Percentiles rank a stretch among this genome's conserved stretches.
Conservation (phyloP, 2,113 vertebrate genomes). For the Ondatra zibethicus region DNA sequence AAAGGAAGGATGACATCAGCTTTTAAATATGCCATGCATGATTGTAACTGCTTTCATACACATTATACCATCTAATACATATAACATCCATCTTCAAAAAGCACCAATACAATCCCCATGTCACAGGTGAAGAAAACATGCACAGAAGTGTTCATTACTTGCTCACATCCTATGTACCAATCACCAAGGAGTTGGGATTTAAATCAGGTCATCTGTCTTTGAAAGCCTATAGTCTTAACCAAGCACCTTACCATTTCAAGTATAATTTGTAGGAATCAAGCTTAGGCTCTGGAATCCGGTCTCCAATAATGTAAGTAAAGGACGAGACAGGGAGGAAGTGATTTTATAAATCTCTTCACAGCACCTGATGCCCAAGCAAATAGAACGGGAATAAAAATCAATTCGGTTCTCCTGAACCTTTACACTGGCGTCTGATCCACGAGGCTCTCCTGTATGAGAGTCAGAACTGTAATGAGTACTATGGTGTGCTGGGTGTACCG, state of each 20-base stretch:
- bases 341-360: not conserved
- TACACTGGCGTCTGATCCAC: not conserved
- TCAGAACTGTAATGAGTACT: not conserved
- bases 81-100: not conserved
- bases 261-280: not conserved
- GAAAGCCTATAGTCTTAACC: not conserved
- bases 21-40: not conserved
- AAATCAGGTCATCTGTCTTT: not conserved
- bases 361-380: not conserved
- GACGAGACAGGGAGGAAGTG: not conserved
- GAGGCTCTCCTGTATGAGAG: not conserved
- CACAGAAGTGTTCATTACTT: not conserved
- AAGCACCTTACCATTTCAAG: not conserved
- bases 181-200: not conserved
- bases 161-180: not conserved
- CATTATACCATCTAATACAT: not conserved
- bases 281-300: not conserved
- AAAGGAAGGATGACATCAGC: not conserved
- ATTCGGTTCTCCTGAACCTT: not conserved
- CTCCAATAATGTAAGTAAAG: slow-evolving; percentile 2
- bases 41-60: not conserved
- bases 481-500: not conserved
- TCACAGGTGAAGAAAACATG: not conserved
- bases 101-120: not conserved
- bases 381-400: not conserved